Base-by-base conservation (phyloP, 2,888 invertebrate genomes). In the Steromphala cineraria region DNA sequence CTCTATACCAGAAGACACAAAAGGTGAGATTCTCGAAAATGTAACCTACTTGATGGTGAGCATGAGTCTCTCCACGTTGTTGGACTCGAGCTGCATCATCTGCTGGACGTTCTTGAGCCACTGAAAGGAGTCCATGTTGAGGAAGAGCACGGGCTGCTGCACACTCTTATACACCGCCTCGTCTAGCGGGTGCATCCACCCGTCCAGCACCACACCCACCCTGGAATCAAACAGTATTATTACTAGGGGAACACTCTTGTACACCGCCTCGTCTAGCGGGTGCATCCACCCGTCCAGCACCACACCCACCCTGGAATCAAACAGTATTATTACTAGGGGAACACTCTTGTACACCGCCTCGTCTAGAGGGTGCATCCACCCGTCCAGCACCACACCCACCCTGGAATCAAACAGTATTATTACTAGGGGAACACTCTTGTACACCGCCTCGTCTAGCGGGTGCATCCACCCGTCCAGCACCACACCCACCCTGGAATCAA, bases 271-370 rank as follows among this genome's bases (percentile, higher is more conserved):
- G 56, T 91, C 90, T 31, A 92, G 80, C 0, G 92, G 92, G 52
- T 89, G 88, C 91, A 92, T 91, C 92, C 92, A 92, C 2, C 89
- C 89, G 84, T 92, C 92, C 53, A 92, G 77, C 24, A 88, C 87
- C 0, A 92, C 84, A 17, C 90, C 91, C 24, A 89, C 87, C 67
- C 92, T 92, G 83, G 10, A 46, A 36, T 8, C 3, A 3, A 36
- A 46, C 46, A 46, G 7, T 7, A 36, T 36, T 36, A 36, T n/a
- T n/a, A n/a, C n/a, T n/a, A n/a, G n/a, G n/a, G n/a, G 86, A 21
- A 89, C 87, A 13, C 83, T 78, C 1, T 81, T 24, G 81, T 90
- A 91, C 4, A 91, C 80, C 31, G 85, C 84, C 7, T 89, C 87
- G 56, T 91, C 90, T 31, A 92, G 80, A 0, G 92, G 92, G 52